These are phyloP conservation scores for Campoletis sonorensis DNA, from an alignment of 1,140 invertebrate species.

Conservation along the genomic window DNA sequence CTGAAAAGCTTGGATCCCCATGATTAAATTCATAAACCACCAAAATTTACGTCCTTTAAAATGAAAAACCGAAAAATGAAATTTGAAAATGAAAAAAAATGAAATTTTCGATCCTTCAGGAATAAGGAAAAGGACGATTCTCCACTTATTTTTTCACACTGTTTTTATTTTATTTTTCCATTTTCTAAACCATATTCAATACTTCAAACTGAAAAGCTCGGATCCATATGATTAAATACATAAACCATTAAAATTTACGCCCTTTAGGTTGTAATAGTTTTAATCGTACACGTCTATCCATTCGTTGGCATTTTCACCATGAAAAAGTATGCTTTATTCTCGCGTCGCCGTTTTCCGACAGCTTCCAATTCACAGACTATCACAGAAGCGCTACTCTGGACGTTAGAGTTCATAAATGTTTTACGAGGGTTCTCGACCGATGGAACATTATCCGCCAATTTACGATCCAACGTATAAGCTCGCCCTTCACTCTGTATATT, in stretches of 20 bases:
- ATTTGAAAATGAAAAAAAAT: no score
- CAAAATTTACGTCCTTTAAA: no score
- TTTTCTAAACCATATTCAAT: no score
- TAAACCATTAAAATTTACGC: neutral
- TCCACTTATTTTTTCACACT: no score
- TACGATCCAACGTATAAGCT: constrained; percentile 54
- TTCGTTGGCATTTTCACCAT: neutral
- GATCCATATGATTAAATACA: neutral
- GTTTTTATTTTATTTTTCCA: no score
- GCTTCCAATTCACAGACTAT: neutral
- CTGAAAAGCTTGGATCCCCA: no score
- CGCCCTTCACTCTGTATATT: neutral
- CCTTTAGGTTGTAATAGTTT: neutral
- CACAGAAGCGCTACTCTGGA: constrained; percentile 14
- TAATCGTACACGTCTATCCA: neutral
- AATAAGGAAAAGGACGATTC: no score
- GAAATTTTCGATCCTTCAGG: no score
- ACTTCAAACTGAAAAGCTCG: neutral
- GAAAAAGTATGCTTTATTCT: constrained; percentile 10
- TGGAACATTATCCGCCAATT: constrained; percentile 62
- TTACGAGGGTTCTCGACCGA: constrained; percentile 55
- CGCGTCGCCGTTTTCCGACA: constrained; percentile 4
- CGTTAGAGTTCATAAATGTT: constrained; percentile 63
- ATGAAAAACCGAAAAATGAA: no score
- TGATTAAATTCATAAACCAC: no score